Evolutionary conservation across 1,140 invertebrate genomes (phyloP).

Genomic region (Ctenoplectra terminalis): DNA sequence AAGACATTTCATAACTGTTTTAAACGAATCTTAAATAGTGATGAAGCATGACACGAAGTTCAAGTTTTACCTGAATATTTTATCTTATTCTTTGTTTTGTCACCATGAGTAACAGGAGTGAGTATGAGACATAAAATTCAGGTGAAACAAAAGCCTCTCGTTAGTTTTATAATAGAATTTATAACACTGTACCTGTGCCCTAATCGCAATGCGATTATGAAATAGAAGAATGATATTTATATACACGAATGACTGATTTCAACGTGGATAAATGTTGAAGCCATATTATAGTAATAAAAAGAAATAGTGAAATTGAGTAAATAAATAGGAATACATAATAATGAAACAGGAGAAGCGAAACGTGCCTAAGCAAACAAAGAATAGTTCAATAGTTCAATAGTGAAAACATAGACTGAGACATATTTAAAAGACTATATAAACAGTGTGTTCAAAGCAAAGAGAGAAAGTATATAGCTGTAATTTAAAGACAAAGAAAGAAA

Average conservation of each 20-base stretch:
- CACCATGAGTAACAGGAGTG: no score
- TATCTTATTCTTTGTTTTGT: neutral
- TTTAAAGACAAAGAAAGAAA: neutral
- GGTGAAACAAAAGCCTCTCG: neutral
- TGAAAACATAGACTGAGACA: neutral
- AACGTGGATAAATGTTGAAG: neutral
- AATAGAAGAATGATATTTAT: constrained; percentile 38
- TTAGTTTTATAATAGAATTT: constrained; percentile 28
- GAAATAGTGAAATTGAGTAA: neutral
- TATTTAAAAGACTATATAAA: constrained; percentile 12
- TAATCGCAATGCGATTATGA: neutral
- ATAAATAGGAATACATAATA: neutral
- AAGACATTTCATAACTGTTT: constrained; percentile 40
- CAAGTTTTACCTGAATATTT: neutral
- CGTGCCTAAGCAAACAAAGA: neutral
- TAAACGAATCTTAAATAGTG: constrained; percentile 27
- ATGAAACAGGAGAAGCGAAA: neutral
- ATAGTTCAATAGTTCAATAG: neutral
- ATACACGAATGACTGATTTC: neutral
- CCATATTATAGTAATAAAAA: constrained; percentile 12
- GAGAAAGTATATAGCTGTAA: constrained; percentile 10
- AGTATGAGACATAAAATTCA: neutral
- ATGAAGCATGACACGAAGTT: constrained; percentile 5
- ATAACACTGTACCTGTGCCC: constrained; percentile 25
- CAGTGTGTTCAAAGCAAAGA: constrained; percentile 1